These are phyloP conservation scores for Anisognathus igniventris DNA, from an alignment of 2,797 vertebrate genomes.

Conservation along the genomic window DNA sequence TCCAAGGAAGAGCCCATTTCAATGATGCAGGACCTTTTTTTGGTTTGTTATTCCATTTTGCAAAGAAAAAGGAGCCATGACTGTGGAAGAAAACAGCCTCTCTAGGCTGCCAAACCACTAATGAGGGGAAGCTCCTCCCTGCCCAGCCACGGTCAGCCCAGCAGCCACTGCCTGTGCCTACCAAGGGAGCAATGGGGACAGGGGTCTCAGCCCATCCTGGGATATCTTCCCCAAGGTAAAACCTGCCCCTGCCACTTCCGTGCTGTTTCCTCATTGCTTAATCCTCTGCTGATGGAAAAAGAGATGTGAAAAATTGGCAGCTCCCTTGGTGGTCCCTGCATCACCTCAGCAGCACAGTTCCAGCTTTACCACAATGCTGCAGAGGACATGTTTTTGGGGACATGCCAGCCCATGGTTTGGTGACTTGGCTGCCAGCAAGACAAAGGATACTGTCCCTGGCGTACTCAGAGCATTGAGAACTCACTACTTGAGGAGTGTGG, in stretches of 20 bases:
- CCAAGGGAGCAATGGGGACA: accelerated
- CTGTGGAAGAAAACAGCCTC: background rate
- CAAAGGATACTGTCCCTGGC: background rate
- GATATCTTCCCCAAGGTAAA: background rate
- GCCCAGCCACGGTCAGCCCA: background rate
- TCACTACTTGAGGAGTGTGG: accelerated
- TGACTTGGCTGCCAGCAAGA: background rate
- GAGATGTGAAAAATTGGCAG: background rate
- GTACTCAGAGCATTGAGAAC: background rate
- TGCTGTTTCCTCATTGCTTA: background rate
- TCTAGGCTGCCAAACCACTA: conserved; percentile 3
- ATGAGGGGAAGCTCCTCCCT: background rate
- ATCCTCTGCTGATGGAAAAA: background rate
- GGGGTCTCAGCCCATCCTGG: background rate
- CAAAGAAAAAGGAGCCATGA: background rate
- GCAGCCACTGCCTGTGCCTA: background rate
- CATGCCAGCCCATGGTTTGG: accelerated
- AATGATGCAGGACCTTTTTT: accelerated
- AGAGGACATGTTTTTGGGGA: background rate
- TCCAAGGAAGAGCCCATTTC: background rate
- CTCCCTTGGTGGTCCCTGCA: background rate
- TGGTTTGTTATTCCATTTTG: background rate
- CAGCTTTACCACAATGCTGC: background rate
- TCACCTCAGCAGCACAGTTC: background rate
- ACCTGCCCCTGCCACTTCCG: background rate